Percentiles rank a stretch among this genome's conserved stretches.
phyloP scores from a whole-genome alignment of 1,140 invertebrate genomes.

The Orchestia grillus region DNA sequence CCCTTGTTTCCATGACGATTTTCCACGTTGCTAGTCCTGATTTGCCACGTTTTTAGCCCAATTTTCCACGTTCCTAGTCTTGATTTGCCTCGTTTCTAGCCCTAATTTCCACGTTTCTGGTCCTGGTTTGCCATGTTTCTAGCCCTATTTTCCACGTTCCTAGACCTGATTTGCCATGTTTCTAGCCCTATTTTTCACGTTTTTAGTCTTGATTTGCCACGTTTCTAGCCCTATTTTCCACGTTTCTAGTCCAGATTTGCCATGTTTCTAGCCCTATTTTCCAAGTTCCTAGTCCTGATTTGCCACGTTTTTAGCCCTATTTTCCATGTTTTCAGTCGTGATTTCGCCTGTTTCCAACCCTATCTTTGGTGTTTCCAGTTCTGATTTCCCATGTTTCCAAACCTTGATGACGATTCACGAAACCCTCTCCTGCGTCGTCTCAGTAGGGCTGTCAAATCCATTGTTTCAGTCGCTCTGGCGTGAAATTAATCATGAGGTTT shows the following conservation, averaged over 20 bases:
- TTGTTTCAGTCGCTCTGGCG: constrained; percentile 30
- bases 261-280: too few species aligned
- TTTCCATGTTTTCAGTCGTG: neutral
- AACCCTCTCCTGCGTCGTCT: neutral
- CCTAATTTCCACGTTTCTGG: neutral
- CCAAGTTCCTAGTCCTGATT: neutral
- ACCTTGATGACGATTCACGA: neutral
- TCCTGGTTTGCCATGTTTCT: neutral
- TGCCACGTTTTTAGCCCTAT: neutral
- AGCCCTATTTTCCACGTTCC: neutral
- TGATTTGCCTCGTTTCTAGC: neutral
- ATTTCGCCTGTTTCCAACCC: neutral
- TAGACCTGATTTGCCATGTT: too few species aligned
- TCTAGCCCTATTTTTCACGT: too few species aligned
- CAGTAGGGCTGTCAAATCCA: constrained; percentile 26
- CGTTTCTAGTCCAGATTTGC: too few species aligned
- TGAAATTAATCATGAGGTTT: constrained; percentile 47
- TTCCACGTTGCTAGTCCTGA: neutral
- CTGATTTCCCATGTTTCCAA: neutral
- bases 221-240: too few species aligned
- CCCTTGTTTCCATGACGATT: neutral
- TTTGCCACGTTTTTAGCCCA: neutral
- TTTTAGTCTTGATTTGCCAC: too few species aligned
- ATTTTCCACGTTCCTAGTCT: neutral
- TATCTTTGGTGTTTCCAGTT: neutral